Evolutionary conservation across 2,113 vertebrate genomes (phyloP).

Genomic region (Nothoprocta pentlandii): DNA sequence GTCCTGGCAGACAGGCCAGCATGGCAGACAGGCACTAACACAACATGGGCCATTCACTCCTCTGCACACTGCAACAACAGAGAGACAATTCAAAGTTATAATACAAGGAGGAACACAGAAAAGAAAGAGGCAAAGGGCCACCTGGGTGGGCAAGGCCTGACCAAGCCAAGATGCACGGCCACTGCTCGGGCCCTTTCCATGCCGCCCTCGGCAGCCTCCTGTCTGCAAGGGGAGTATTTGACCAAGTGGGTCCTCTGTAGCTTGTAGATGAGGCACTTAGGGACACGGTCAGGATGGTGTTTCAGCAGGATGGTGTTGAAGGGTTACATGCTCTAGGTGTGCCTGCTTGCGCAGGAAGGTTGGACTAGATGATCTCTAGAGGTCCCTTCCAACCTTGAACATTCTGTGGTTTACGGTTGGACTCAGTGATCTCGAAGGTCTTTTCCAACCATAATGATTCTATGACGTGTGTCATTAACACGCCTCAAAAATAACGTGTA

Average conservation of each 20-base stretch:
- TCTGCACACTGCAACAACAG: constrained; percentile 87
- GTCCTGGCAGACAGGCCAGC: constrained; percentile 99
- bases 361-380: too few relatives aligned
- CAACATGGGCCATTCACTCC: constrained; percentile 90
- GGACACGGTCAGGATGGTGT: too few relatives aligned
- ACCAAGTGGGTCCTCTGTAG: constrained; percentile 27
- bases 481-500: not conserved
- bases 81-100: constrained; percentile 73
- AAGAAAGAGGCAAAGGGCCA: constrained; percentile 56
- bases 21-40: constrained; percentile 97
- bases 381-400: too few relatives aligned
- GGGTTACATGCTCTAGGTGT: too few relatives aligned
- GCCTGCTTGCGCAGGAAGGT: too few relatives aligned
- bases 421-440: too few relatives aligned
- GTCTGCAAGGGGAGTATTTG: not conserved
- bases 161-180: not conserved
- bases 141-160: constrained; percentile 49
- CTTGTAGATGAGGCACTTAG: too few relatives aligned
- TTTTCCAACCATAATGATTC: too few relatives aligned
- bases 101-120: constrained; percentile 55
- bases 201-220: not conserved
- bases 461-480: not conserved
- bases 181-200: not conserved
- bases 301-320: too few relatives aligned
- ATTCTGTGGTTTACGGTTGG: too few relatives aligned